Conservation (phyloP, 2,113 vertebrate species). For the Ovis canadensis region DNA sequence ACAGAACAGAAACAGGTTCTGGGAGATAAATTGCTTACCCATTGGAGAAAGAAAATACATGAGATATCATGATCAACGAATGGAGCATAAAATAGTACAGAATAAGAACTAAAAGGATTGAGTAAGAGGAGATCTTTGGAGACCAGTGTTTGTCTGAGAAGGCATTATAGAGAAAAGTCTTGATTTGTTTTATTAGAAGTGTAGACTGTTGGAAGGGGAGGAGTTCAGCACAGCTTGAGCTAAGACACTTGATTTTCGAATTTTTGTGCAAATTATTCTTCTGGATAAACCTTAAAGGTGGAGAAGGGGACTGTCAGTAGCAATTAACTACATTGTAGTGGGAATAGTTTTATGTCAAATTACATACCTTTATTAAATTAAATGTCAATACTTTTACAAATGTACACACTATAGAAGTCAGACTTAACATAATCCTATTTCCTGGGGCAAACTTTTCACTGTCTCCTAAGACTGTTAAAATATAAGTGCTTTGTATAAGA, state of each 20-base stretch:
- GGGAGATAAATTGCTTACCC: not conserved
- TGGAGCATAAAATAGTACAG: not conserved
- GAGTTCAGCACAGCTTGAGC: not conserved
- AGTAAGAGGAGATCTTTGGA: not conserved
- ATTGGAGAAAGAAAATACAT: not conserved
- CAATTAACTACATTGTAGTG: not conserved
- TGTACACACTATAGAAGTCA: not conserved
- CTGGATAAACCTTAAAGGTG: not conserved
- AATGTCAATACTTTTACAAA: constrained; percentile 15
- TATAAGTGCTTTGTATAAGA: constrained; percentile 3
- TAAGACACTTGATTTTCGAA: not conserved
- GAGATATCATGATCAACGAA: not conserved
- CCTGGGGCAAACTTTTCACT: not conserved
- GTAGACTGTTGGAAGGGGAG: not conserved
- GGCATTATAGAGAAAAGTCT: constrained; percentile 1
- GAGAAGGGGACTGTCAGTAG: not conserved
- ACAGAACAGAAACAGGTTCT: not conserved
- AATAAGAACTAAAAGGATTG: not conserved
- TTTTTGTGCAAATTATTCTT: not conserved
- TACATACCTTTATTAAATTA: constrained; percentile 32
- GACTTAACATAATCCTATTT: constrained; percentile 30
- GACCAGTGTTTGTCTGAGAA: not conserved
- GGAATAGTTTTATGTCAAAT: not conserved
- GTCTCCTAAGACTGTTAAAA: not conserved
- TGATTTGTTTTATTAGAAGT: constrained; percentile 25